Conservation (phyloP, 2,888 invertebrate genomes). For the Polia nebulosa region DNA sequence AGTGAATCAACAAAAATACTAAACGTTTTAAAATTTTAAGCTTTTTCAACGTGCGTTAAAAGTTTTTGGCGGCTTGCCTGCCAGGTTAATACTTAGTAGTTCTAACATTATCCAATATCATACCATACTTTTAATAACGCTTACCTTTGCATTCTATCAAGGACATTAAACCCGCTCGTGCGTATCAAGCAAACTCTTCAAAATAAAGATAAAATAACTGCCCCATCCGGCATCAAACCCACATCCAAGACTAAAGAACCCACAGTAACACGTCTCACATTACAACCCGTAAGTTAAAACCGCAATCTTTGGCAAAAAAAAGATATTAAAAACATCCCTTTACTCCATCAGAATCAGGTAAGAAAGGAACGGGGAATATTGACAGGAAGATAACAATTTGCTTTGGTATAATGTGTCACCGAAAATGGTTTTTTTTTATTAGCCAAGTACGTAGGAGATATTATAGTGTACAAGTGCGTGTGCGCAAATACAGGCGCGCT, state of each 20-base stretch:
- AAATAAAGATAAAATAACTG: slow-evolving; percentile 1
- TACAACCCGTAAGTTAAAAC: slow-evolving; percentile 7
- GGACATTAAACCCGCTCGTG: not conserved
- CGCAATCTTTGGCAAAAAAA: not conserved
- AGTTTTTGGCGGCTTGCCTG: too few species aligned
- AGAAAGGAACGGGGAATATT: not conserved
- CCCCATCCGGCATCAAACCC: slow-evolving; percentile 4
- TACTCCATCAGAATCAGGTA: slow-evolving; percentile 9
- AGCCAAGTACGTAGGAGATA: too few species aligned
- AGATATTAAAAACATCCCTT: not conserved
- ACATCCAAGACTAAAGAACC: slow-evolving; percentile 5
- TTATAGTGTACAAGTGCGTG: too few species aligned
- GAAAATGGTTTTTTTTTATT: slow-evolving; percentile 2
- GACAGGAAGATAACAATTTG: slow-evolving; percentile 32
- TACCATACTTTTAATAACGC: too few species aligned
- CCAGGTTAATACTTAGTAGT: too few species aligned
- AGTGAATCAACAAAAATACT: too few species aligned
- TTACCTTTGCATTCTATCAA: too few species aligned
- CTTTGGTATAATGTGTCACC: not conserved
- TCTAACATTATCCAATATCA: too few species aligned
- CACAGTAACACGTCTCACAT: slow-evolving; percentile 13
- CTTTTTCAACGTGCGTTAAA: too few species aligned
- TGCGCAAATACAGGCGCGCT: too few species aligned
- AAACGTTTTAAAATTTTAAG: too few species aligned
- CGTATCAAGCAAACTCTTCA: not conserved